Conservation (phyloP, 2,797 vertebrate genomes). For the Melanotaenia parkinsoni region DNA sequence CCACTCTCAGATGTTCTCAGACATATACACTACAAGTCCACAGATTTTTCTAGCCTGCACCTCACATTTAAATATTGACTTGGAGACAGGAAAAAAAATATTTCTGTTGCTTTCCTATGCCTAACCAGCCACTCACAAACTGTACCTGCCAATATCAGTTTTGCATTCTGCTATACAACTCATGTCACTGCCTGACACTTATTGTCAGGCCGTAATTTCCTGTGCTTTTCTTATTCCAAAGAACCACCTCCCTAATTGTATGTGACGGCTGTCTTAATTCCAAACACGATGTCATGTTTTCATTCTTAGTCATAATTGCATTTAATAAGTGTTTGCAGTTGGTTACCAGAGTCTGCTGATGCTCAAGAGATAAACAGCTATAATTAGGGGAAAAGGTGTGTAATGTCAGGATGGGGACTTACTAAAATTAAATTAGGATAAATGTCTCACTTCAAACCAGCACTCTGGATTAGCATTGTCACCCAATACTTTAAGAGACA, state of each 20-base stretch:
- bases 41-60: background rate
- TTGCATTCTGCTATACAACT: constrained; percentile 25
- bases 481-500: background rate
- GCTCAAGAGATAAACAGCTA: constrained; percentile 3
- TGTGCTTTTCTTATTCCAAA: constrained; percentile 25
- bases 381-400: background rate
- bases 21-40: background rate
- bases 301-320: constrained; percentile 24
- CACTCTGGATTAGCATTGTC: background rate
- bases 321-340: constrained; percentile 19
- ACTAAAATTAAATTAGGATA: background rate
- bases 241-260: constrained; percentile 57
- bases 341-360: constrained; percentile 5
- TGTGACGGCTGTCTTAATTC: constrained; percentile 28
- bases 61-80: constrained; percentile 15
- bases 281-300: constrained; percentile 40
- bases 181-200: constrained; percentile 26
- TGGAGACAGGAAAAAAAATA: constrained; percentile 2
- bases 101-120: background rate
- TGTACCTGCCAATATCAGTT: constrained; percentile 11
- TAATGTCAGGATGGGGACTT: background rate
- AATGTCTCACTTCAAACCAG: background rate
- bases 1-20: background rate
- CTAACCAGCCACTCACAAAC: constrained; percentile 11
- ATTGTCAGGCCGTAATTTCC: constrained; percentile 56